These are phyloP conservation scores for Tupaia chinensis DNA, from an alignment of 2,113 vertebrate genomes.

Conservation along the genomic window DNA sequence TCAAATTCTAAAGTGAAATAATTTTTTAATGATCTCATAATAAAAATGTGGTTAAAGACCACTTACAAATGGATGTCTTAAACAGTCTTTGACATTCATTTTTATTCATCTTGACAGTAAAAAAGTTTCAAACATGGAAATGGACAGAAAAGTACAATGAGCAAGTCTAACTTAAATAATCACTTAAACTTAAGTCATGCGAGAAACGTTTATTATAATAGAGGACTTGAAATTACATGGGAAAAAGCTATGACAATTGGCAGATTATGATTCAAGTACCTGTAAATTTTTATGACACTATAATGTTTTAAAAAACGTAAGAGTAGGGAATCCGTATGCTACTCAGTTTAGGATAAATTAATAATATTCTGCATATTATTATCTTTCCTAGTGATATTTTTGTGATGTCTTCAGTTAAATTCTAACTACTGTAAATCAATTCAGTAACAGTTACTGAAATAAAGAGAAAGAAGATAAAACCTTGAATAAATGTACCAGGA, in stretches of 20 bases:
- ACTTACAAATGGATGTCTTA: not conserved
- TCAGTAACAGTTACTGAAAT: conserved; percentile 78
- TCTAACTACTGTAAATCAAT: conserved; percentile 81
- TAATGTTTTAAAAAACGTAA: conserved; percentile 60
- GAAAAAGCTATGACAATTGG: conserved; percentile 75
- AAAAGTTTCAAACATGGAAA: conserved; percentile 76
- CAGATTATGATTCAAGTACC: conserved; percentile 75
- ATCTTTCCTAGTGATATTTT: conserved; percentile 78
- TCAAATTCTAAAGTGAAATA: conserved; percentile 53
- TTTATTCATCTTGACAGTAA: conserved; percentile 42
- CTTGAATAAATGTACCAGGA: conserved; percentile 85
- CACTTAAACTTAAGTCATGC: conserved; percentile 72
- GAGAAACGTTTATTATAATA: conserved; percentile 73
- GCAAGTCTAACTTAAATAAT: conserved; percentile 68
- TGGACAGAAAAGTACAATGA: conserved; percentile 66
- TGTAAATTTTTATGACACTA: conserved; percentile 68
- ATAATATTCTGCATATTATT: conserved; percentile 79
- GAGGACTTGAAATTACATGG: conserved; percentile 76
- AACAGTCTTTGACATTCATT: conserved; percentile 68
- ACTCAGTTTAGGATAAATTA: conserved; percentile 49
- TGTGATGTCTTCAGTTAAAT: conserved; percentile 69
- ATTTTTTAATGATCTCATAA: conserved; percentile 46
- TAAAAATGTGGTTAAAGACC: conserved; percentile 20
- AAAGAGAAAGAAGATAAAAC: conserved; percentile 71
- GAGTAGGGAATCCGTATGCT: conserved; percentile 59